These are phyloP conservation scores for Xylocopa sonorina DNA, from an alignment of 1,140 invertebrate species.

Conservation along the genomic window DNA sequence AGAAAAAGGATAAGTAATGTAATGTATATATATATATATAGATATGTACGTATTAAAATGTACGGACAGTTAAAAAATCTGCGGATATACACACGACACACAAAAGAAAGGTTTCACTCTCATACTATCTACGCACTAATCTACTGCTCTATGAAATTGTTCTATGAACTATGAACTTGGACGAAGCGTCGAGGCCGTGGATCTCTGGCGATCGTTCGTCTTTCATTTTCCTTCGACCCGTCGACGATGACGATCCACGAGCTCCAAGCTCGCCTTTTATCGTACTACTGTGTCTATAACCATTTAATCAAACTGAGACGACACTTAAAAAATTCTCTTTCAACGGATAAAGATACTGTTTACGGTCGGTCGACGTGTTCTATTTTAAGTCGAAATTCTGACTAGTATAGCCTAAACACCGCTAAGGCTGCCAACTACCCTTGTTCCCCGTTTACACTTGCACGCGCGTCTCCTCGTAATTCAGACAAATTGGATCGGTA, in stretches of 20 bases:
- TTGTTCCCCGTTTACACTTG: neutral
- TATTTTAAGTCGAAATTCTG: conserved; percentile 58
- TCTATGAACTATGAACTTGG: conserved; percentile 70
- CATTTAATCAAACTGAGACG: conserved; percentile 60
- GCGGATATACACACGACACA: conserved; percentile 73
- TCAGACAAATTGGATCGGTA: too few species aligned
- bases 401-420: conserved; percentile 70
- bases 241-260: conserved; percentile 3
- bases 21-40: too few species aligned
- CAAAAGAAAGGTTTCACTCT: conserved; percentile 73
- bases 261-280: conserved; percentile 37
- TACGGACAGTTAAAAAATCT: conserved; percentile 55
- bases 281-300: conserved; percentile 60
- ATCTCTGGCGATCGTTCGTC: too few species aligned
- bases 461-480: neutral
- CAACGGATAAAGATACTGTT: conserved; percentile 57
- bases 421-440: conserved; percentile 51
- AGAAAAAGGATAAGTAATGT: conserved; percentile 24
- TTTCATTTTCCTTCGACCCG: too few species aligned
- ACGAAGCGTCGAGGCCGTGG: conserved; percentile 36
- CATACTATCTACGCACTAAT: conserved; percentile 77
- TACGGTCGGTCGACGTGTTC: conserved; percentile 56
- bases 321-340: conserved; percentile 53
- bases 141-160: conserved; percentile 71
- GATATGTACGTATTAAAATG: conserved; percentile 35